phyloP scores from a whole-genome alignment of 2,113 vertebrate genomes.

The Oncorhynchus clarkii region DNA sequence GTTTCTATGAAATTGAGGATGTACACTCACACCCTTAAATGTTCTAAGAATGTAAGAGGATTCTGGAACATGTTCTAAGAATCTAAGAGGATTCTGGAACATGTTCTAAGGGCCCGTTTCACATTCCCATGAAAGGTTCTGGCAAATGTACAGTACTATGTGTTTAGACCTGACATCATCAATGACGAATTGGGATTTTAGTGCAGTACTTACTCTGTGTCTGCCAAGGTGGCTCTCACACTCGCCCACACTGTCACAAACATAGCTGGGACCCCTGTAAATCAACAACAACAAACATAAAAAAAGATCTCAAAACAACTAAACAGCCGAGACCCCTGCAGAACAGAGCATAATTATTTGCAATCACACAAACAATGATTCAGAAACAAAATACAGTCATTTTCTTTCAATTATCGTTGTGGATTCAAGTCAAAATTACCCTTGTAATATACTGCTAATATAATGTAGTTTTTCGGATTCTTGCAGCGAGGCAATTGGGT shows the following conservation, averaged over 20 bases:
- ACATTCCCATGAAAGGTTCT: too few relatives aligned
- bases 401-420: background rate
- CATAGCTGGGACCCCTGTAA: slow-evolving; percentile 85
- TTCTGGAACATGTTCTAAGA: too few relatives aligned
- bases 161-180: background rate
- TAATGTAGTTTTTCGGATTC: too few relatives aligned
- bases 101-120: too few relatives aligned
- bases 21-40: too few relatives aligned
- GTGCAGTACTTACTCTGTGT: slow-evolving; percentile 88
- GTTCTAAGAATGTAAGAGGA: too few relatives aligned
- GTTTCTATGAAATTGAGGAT: too few relatives aligned
- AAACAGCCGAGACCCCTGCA: slow-evolving; percentile 86
- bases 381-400: background rate
- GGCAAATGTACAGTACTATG: too few relatives aligned
- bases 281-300: slow-evolving; percentile 2
- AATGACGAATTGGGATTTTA: background rate
- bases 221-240: slow-evolving; percentile 87
- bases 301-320: slow-evolving; percentile 63
- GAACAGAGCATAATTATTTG: slow-evolving; percentile 10
- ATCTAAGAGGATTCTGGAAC: too few relatives aligned
- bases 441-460: background rate
- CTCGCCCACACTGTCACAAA: slow-evolving; percentile 92
- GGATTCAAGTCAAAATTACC: background rate
- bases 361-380: background rate
- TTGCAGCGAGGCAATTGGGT: slow-evolving; percentile 26